Evolutionary conservation across 1,140 invertebrate species (phyloP), one percentile per base, ranked within the genome.

Genomic region (Drosophila kepulauana): DNA sequence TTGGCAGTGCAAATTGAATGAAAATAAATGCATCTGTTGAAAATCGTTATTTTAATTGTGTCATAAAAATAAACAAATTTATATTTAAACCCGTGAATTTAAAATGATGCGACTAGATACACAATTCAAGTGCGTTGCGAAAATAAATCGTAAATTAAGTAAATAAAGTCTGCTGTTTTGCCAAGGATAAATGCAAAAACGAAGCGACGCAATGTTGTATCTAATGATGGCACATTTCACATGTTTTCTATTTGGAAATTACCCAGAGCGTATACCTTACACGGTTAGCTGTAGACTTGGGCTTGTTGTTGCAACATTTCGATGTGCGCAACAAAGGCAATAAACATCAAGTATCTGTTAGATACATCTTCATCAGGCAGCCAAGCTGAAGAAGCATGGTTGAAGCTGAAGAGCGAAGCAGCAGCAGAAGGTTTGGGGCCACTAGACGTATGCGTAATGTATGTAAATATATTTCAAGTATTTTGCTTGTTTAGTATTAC

Each of bases 401-500:
- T 25, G 20, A 25, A 25, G 20, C 20, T 25, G 20, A 25, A 25
- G 20, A 25, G 20, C 20, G 20, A 25, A 25, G 61, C 28, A 54
- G 61, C 45, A 61, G 45, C 30, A 30, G 28, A 16, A 57, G 16
- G 54, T 25, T 68, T 46, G 43, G 71, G 78, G 61, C 56, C 72
- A 79, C 85, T 85, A 88, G 81, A 89, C 85, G 85, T 89, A 81
- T 88, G 75, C 85, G 75, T 81, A 88, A 90, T 89, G 68, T 89
- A 90, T 89, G 81, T 88, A 89, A 88, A 88, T 88, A 81, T 89
- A 88, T 88, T 89, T 89, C 78, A 79, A 89, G 86, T 86, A 81
- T 89, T 85, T 89, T 81, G 81, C 85, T 89, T 89, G 81, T 69
- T 89, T 81, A 77, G 78, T 85, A 89, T 81, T 85, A 89, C 85